Conservation (phyloP, 2,888 invertebrate genomes). For the Eupithecia pulchellata region DNA sequence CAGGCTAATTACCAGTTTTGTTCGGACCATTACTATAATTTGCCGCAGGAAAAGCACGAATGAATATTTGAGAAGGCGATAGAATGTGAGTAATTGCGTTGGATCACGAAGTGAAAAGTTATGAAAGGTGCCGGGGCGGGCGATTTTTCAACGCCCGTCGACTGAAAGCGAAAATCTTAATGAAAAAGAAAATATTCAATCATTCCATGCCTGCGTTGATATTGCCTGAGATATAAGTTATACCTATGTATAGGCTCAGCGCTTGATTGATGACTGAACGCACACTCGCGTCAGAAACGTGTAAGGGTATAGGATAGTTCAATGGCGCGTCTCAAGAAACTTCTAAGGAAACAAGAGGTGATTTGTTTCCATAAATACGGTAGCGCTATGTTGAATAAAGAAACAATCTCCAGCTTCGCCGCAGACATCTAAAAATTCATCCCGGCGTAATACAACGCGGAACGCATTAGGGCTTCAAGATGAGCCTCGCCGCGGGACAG, state of each 20-base stretch:
- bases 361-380: constrained; percentile 39
- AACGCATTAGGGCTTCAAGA: constrained; percentile 84
- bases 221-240: constrained; percentile 47
- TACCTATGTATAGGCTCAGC: constrained; percentile 10
- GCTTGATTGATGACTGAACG: constrained; percentile 19
- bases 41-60: constrained; percentile 81
- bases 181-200: constrained; percentile 80
- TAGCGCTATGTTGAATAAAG: constrained; percentile 36
- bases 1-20: constrained; percentile 79
- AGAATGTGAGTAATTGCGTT: constrained; percentile 82
- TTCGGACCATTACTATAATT: constrained; percentile 81
- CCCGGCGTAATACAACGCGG: constrained; percentile 75
- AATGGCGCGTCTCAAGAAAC: constrained; percentile 11
- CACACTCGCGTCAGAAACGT: constrained; percentile 18
- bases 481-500: constrained; percentile 85
- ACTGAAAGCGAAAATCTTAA: constrained; percentile 77
- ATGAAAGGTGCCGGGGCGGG: constrained; percentile 82
- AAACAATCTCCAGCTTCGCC: constrained; percentile 30
- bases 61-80: constrained; percentile 85
- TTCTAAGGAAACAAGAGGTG: constrained; percentile 7
- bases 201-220: constrained; percentile 54
- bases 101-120: constrained; percentile 86
- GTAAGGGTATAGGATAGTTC: constrained; percentile 10
- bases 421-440: constrained; percentile 78
- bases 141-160: constrained; percentile 77